phyloP scores from a whole-genome alignment of 2,888 invertebrate genomes.

The Phrixothrix hirtus region DNA sequence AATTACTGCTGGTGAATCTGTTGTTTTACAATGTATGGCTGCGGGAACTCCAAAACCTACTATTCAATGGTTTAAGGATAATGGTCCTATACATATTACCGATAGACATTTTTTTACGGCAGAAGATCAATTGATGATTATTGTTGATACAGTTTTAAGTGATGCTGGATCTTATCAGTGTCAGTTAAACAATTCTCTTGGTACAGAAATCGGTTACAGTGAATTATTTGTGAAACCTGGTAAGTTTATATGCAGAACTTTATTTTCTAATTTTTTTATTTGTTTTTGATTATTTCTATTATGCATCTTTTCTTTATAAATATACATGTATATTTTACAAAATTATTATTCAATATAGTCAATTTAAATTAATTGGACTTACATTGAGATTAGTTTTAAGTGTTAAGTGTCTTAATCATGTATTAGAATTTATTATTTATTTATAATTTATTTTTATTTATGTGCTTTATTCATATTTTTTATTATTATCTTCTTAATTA shows the following conservation, averaged over 20 bases:
- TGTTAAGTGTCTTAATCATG: neutral
- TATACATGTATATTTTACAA: no score
- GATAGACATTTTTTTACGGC: slow-evolving; percentile 86
- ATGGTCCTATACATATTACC: slow-evolving; percentile 69
- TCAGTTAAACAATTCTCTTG: slow-evolving; percentile 84
- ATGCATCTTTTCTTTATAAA: no score
- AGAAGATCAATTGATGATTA: slow-evolving; percentile 84
- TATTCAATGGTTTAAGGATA: slow-evolving; percentile 85
- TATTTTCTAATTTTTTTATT: neutral
- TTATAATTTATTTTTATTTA: no score
- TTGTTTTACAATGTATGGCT: slow-evolving; percentile 87
- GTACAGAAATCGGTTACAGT: slow-evolving; percentile 73
- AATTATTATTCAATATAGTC: no score
- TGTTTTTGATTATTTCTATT: slow-evolving; percentile 9
- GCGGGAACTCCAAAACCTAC: slow-evolving; percentile 82
- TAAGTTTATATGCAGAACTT: slow-evolving; percentile 32
- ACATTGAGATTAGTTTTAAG: neutral
- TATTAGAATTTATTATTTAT: neutral
- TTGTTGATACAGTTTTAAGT: slow-evolving; percentile 74
- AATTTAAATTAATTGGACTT: no score
- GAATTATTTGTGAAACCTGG: slow-evolving; percentile 71
- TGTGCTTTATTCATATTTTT: no score
- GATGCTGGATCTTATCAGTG: slow-evolving; percentile 91
- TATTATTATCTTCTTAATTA: no score
- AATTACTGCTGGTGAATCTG: slow-evolving; percentile 78